These are phyloP conservation scores for Formica selysi DNA, from an alignment of 1,140 invertebrate genomes.

Conservation along the genomic window DNA sequence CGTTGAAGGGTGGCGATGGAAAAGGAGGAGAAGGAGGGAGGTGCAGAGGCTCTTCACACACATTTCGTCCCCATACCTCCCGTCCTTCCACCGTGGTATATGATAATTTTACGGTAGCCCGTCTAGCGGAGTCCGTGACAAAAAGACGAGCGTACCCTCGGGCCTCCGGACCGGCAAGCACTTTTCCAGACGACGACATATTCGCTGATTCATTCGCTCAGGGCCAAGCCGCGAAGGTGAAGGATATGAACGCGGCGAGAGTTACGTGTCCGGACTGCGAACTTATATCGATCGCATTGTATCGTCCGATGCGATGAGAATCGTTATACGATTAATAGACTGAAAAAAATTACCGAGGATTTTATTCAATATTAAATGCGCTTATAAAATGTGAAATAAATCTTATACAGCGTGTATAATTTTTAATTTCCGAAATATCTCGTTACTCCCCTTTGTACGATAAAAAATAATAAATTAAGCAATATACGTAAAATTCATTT, in stretches of 20 bases:
- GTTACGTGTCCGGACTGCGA: conserved; percentile 64
- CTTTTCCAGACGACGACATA: conserved; percentile 71
- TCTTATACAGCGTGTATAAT: too few species aligned
- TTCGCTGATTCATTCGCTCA: conserved; percentile 73
- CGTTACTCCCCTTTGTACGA: too few species aligned
- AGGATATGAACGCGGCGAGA: conserved; percentile 63
- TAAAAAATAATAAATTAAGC: too few species aligned
- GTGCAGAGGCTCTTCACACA: conserved; percentile 29
- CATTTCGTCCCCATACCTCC: not conserved
- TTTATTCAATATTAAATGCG: too few species aligned
- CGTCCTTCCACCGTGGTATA: conserved; percentile 49
- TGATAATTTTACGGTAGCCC: conserved; percentile 73
- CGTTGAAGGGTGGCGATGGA: conserved; percentile 39
- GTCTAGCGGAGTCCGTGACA: conserved; percentile 58
- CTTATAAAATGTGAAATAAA: too few species aligned
- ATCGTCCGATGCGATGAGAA: not conserved
- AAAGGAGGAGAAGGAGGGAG: conserved; percentile 1
- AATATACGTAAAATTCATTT: too few species aligned
- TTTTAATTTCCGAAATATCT: too few species aligned
- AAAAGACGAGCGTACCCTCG: conserved; percentile 71
- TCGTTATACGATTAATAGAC: not conserved
- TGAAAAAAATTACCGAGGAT: not conserved
- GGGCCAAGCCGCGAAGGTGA: conserved; percentile 39
- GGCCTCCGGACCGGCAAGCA: conserved; percentile 62
- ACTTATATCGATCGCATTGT: conserved; percentile 32